Evolutionary conservation across 2,113 vertebrate species (phyloP).

Genomic region (Ariopsis seemanni): DNA sequence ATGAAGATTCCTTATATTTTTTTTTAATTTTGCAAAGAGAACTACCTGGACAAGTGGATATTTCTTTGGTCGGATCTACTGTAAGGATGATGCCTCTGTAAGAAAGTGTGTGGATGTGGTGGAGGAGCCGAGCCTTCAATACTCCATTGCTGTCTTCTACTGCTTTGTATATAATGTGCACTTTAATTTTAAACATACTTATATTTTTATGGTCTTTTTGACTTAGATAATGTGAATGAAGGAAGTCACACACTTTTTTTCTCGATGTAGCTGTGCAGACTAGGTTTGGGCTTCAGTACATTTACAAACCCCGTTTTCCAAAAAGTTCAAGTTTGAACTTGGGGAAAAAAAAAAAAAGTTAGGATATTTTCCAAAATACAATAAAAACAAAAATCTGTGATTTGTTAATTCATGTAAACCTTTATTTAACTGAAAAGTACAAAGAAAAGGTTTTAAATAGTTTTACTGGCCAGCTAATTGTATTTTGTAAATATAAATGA

Average conservation of each 20-base stretch:
- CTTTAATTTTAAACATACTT: not conserved
- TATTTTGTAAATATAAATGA: no score
- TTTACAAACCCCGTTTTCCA: not conserved
- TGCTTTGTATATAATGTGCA: not conserved
- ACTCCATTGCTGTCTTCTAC: not conserved
- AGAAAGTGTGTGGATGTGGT: not conserved
- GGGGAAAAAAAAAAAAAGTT: no score
- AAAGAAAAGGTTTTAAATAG: no score
- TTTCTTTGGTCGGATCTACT: not conserved
- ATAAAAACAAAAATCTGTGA: no score
- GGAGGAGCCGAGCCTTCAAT: not conserved
- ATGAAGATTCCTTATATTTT: not conserved
- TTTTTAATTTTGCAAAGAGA: not conserved
- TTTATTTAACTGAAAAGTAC: no score
- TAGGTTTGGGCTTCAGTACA: not conserved
- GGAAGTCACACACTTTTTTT: no score
- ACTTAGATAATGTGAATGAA: no score
- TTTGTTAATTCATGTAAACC: no score
- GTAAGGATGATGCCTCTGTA: not conserved
- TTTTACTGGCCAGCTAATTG: no score
- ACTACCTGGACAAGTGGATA: not conserved
- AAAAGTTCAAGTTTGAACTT: no score
- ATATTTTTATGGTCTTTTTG: not conserved
- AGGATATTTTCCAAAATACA: no score
- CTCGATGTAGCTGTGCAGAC: not conserved